Evolutionary conservation across 2,797 vertebrate genomes (phyloP), one percentile per base, ranked within the genome.

Genomic region (Cottoperca gobio): DNA sequence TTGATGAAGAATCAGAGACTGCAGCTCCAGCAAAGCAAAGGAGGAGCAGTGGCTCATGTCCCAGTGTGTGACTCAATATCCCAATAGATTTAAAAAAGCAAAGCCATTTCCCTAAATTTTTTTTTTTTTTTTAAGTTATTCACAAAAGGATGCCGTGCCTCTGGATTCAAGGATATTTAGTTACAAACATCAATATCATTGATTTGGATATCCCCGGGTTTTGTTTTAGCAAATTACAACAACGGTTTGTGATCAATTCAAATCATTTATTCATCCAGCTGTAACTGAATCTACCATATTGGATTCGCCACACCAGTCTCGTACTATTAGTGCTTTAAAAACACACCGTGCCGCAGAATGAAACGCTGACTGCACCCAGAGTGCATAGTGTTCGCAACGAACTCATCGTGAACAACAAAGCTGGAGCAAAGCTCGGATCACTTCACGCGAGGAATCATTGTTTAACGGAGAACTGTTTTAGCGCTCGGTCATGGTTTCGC

Each of bases 161-260:
- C 26, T 64, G 23, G 6, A 50, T 59, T 72, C 17, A 60, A 46
- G 17, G 11, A 46, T 19, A 35, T 39, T 59, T 33, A 21, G 46
- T 70, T 65, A 50, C 10, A 9, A 65, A 42, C 19, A 75, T 73
- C 59, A 48, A 65, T 70, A 60, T 24, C 48, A 62, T 42, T 43
- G 49, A 82, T 73, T 69, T 68, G 16, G 8, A 59, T 58, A 17
- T 61, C 24, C 55, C 9, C 0, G 0, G 35, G 8, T 64, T 71
- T 64, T n/a, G 1, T 14, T 73, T 68, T 31, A 49, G 35, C 28
- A 65, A 78, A 65, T 50, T n/a, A 40, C 45, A 65, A 11, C 58
- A 57, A 53, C 53, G 43, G 21, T 26, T 54, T 45, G 61, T 49
- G 40, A 70, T 83, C 49, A 39, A 53, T 81, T 33, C n/a, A 53